These are phyloP conservation scores for Melanaphis sacchari DNA, from an alignment of 1,140 invertebrate genomes.

Conservation along the genomic window DNA sequence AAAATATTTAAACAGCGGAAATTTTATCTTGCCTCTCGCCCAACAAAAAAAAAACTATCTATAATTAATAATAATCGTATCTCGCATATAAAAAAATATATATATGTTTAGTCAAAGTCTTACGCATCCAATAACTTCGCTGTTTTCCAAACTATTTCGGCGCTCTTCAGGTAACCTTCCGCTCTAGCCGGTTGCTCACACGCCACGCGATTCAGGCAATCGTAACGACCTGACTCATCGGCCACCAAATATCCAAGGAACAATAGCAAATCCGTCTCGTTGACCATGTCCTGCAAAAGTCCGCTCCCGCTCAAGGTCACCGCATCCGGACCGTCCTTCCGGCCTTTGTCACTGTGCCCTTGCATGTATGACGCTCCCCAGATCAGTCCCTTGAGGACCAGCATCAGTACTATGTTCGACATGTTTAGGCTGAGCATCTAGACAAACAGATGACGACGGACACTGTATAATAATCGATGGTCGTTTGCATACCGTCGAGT, in stretches of 20 bases:
- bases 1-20: too few species aligned
- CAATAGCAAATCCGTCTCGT: constrained; percentile 21
- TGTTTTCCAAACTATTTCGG: constrained; percentile 27
- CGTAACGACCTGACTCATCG: constrained; percentile 30
- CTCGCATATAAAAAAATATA: too few species aligned
- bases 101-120: background rate
- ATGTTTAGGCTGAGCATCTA: constrained; percentile 45
- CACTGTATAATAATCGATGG: background rate
- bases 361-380: constrained; percentile 48
- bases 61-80: too few species aligned
- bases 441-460: background rate
- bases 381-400: constrained; percentile 46
- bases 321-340: background rate
- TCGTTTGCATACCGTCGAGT: background rate
- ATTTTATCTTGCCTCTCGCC: too few species aligned
- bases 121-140: constrained; percentile 32
- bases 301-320: background rate
- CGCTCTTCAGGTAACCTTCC: background rate
- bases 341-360: background rate
- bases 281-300: background rate
- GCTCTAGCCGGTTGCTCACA: constrained; percentile 39
- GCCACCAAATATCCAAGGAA: constrained; percentile 43
- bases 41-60: too few species aligned
- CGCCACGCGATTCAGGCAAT: constrained; percentile 40
- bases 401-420: constrained; percentile 36